Evolutionary conservation across 2,797 vertebrate genomes (phyloP), one percentile per base, ranked within the genome.

Genomic region (Tapirus indicus): DNA sequence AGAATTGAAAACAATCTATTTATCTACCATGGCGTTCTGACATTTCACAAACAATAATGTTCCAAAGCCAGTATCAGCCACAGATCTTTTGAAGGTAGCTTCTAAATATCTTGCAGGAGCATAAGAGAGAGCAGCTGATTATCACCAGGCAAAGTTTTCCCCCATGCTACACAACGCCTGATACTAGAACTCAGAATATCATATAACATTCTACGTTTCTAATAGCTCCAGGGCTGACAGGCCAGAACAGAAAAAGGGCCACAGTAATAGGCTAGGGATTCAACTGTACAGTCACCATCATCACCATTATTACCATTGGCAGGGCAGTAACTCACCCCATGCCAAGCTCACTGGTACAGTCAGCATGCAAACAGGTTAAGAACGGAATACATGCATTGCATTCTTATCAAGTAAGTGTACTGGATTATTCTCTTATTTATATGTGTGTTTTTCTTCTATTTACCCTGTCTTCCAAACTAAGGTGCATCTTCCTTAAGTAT

Each of bases 391-490:
- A 21, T 80, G 52, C 78, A 58, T 69, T 32, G 21, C 29, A 72
- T 62, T 88, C 71, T 85, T 56, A 87, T 47, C 7, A 93, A 92
- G 29, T 64, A 94, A 64, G 49, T 29, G 3, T 23, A 71, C 62
- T 60, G n/a, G 25, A 75, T 80, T 96, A 93, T 75, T 80, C 66
- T 75, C 38, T 79, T 91, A 66, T 58, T 71, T 82, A 56, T 18
- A 56, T 72, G 62, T 58, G 7, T 58, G 47, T 71, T 85, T 86
- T 82, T 85, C 47, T 71, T 64, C 32, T 92, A 80, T 84, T 93
- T 95, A 96, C 72, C 62, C 71, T 88, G 77, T 32, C 74, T 88
- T 95, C 29, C 23, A 96, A 92, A 91, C 23, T 66, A 91, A 91
- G 49, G 41, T 52, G 14, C 38, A 78, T 91, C 20, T 44, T 71